Evolutionary conservation across 1,140 invertebrate genomes (phyloP), one percentile per base, ranked within the genome.

Genomic region (Rhyacophila brunnea): DNA sequence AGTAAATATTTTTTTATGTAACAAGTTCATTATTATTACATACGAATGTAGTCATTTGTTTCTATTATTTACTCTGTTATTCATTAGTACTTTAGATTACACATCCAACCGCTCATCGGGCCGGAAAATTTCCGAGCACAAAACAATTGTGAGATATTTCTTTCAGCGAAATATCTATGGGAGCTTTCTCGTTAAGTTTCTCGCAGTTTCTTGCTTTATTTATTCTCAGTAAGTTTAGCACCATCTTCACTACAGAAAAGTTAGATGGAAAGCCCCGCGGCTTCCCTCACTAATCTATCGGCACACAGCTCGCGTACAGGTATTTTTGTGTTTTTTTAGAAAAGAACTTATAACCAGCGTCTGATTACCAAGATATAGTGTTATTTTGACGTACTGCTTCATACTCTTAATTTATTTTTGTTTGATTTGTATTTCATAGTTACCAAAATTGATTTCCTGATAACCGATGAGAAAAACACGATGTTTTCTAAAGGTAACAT

Each of bases 151-250:
- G 57, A 59, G 49, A 54, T 56, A 56, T 50, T 55, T 58, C 54
- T 52, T 58, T 58, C 54, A 35, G 43, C 40, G 40, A 56, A 58
- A 62, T 57, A 32, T 58, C 49, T 48, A 44, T 56, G 43, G 28
- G 36, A 61, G 54, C 19, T 54, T 53, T 54, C 34, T 43, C 28
- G 56, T 43, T 49, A 50, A 49, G 46, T 58, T n/a, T 43, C 34
- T 40, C 36, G 48, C 36, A 62, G 60, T 63, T 64, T 54, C 36
- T 35, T 57, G 57, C 62, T 64, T 64, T 64, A 60, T 64, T 64
- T 64, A 64, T 64, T 49, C 50, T 56, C 35, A 15, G 44, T 36
- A 58, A 64, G 56, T 60, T 59, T 57, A 57, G 58, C 40, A 57
- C 57, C 52, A 57, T 62, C 54, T 53, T 57, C 40, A 46, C 13